Conservation (phyloP, 37 sponge, comb jelly and placozoan species). For the Trichoplax adhaerens region DNA sequence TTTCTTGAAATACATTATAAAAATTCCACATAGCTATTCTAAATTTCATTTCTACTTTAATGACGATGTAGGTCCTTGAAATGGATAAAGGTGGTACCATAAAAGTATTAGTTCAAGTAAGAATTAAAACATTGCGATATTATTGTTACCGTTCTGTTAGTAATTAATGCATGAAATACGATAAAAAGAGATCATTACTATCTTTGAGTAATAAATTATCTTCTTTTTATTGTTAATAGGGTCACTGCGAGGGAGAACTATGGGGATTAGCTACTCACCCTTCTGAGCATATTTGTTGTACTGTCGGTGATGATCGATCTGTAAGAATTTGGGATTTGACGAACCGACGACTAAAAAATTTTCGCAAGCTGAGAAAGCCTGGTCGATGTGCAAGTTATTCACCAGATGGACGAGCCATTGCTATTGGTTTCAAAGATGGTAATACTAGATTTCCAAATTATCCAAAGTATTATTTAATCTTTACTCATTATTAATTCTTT, state of each 20-base stretch:
- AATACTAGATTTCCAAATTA: conserved; percentile 2
- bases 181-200: no score
- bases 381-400: conserved; percentile 67
- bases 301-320: conserved; percentile 73
- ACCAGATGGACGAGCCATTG: conserved; percentile 47
- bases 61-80: conserved; percentile 14
- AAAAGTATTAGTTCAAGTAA: conserved; percentile 43
- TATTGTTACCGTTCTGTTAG: not conserved
- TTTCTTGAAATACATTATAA: no score
- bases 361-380: conserved; percentile 19
- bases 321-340: conserved; percentile 70
- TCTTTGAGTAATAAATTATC: not conserved
- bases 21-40: no score
- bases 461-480: not conserved
- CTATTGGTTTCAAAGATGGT: conserved; percentile 68
- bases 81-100: conserved; percentile 71
- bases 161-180: no score
- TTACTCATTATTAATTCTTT: not conserved
- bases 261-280: conserved; percentile 88
- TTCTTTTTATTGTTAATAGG: conserved; percentile 15
- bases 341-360: conserved; percentile 19
- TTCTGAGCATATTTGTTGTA: conserved; percentile 25
- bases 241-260: conserved; percentile 81
- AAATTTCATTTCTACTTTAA: no score
- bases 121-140: not conserved